These are phyloP conservation scores for Zaprionus gabonicus DNA, from an alignment of 1,140 invertebrate species.

Conservation along the genomic window DNA sequence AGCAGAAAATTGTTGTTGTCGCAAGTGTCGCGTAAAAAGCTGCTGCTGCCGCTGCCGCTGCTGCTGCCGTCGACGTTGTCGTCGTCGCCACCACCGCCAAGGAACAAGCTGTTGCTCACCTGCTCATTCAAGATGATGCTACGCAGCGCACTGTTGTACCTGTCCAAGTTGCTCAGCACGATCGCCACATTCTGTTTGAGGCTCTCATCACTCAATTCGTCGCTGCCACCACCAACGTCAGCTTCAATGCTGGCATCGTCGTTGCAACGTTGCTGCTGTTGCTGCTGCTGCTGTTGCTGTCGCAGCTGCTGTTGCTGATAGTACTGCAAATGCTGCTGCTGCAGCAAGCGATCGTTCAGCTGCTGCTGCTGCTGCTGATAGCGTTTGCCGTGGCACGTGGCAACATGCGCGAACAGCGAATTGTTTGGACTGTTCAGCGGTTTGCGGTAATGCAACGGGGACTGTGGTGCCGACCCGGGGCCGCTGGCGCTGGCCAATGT, in stretches of 20 bases:
- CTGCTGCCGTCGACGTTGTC: conserved; percentile 36
- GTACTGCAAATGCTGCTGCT: conserved; percentile 76
- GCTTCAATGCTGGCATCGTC: conserved; percentile 18
- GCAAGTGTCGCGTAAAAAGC: conserved; percentile 38
- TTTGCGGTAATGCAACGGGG: conserved; percentile 67
- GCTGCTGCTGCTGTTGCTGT: conserved; percentile 61
- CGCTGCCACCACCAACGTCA: conserved; percentile 36
- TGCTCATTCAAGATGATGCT: conserved; percentile 84
- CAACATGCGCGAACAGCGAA: conserved; percentile 59
- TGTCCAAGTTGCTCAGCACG: conserved; percentile 82
- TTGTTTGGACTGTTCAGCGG: conserved; percentile 80
- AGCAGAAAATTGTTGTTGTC: conserved; percentile 58
- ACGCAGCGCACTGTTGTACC: conserved; percentile 80
- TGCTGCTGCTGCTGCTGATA: conserved; percentile 79
- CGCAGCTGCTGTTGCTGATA: conserved; percentile 78
- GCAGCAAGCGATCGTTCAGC: conserved; percentile 79
- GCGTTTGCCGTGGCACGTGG: conserved; percentile 55
- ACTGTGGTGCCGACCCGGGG: conserved; percentile 67
- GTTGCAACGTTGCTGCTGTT: conserved; percentile 13
- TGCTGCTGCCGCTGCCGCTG: conserved; percentile 32
- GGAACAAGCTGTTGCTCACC: conserved; percentile 70
- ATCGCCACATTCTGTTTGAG: conserved; percentile 84
- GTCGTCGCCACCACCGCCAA: conserved; percentile 41
- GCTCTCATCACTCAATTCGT: conserved; percentile 83
- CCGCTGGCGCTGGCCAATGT: conserved; percentile 37